phyloP scores from a whole-genome alignment of 2,797 vertebrate genomes.

The Gobionotothen gibberifrons region DNA sequence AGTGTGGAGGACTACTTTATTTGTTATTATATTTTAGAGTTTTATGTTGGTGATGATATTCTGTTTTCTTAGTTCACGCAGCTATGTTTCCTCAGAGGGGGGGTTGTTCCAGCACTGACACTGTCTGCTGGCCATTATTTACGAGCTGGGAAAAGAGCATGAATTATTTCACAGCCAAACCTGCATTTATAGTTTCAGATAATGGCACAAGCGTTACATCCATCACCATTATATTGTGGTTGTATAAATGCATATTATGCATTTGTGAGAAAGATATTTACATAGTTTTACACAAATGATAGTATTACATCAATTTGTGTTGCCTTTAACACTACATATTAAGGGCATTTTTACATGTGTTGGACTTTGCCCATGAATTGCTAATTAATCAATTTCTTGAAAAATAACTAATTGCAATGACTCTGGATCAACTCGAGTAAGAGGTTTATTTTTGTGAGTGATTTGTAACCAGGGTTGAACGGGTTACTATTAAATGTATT shows the following conservation, averaged over 20 bases:
- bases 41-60: not conserved
- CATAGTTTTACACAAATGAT: no score
- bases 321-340: no score
- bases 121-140: conserved; percentile 11
- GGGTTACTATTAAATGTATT: no score
- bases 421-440: no score
- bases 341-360: no score
- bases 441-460: not conserved
- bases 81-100: conserved; percentile 3
- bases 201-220: no score
- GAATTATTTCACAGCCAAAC: conserved; percentile 11
- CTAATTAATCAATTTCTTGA: no score
- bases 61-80: not conserved
- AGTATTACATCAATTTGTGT: no score
- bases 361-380: no score
- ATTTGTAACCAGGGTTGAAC: not conserved
- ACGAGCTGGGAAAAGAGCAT: conserved; percentile 11
- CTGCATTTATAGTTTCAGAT: not conserved
- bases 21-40: not conserved
- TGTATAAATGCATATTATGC: not conserved
- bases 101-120: conserved; percentile 1
- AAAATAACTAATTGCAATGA: no score
- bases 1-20: not conserved
- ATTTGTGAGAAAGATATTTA: no score
- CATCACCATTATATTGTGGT: not conserved